Evolutionary conservation across 2,797 vertebrate genomes (phyloP).

Genomic region (Cirrhinus molitorella): DNA sequence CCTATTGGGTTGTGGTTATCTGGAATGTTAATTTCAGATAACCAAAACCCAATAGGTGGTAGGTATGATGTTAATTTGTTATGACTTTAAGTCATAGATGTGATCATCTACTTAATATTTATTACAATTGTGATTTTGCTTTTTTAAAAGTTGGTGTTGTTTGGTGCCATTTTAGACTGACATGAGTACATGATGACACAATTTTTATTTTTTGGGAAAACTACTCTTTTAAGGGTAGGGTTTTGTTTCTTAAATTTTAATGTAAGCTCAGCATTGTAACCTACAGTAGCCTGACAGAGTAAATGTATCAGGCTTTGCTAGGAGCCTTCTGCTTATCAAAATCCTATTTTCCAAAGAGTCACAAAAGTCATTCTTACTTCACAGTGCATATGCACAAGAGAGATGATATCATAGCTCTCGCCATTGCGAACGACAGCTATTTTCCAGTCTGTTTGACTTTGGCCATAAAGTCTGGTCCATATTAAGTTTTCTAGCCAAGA

Average conservation of each 20-base stretch:
- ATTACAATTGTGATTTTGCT: too few relatives aligned
- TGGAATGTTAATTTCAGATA: neutral
- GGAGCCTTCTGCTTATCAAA: conserved; percentile 10
- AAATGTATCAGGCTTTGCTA: neutral
- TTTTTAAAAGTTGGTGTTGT: neutral
- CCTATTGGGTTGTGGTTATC: neutral
- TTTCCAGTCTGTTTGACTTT: neutral
- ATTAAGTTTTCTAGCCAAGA: neutral
- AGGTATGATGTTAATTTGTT: too few relatives aligned
- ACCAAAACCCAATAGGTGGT: too few relatives aligned
- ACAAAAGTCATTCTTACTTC: conserved; percentile 13
- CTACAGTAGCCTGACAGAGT: neutral
- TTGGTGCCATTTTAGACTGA: neutral
- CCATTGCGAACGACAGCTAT: neutral
- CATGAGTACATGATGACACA: too few relatives aligned
- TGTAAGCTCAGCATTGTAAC: neutral
- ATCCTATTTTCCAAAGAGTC: conserved; percentile 8
- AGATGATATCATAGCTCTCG: conserved; percentile 18
- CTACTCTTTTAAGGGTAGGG: neutral
- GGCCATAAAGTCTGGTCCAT: neutral
- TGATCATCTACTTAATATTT: too few relatives aligned
- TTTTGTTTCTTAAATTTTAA: neutral
- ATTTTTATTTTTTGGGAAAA: neutral
- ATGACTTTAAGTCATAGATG: too few relatives aligned
- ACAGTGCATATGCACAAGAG: neutral